phyloP scores from a whole-genome alignment of 2,797 vertebrate species.

The Gephyroberyx darwinii region DNA sequence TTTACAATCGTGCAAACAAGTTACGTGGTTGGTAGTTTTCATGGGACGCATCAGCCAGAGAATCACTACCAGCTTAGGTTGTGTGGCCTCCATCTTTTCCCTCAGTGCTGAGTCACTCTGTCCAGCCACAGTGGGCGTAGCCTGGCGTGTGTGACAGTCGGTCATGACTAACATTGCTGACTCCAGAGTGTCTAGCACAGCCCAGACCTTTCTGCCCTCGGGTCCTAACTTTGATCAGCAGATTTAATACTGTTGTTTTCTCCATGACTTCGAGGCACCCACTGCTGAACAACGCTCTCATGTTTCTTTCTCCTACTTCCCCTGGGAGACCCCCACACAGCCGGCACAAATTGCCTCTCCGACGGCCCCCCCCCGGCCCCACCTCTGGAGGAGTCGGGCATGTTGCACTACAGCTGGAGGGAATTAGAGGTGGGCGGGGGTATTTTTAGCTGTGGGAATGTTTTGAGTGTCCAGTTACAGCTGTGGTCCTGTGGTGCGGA shows the following conservation, averaged over 20 bases:
- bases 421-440: conserved; percentile 68
- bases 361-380: conserved; percentile 37
- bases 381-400: conserved; percentile 59
- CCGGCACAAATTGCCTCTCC: conserved; percentile 31
- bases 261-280: conserved; percentile 53
- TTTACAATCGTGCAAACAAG: not conserved
- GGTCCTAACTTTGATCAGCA: conserved; percentile 64
- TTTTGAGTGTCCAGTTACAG: conserved; percentile 69
- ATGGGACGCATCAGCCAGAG: not conserved
- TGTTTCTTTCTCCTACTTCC: conserved; percentile 47
- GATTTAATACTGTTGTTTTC: conserved; percentile 60
- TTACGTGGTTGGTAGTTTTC: not conserved
- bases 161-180: conserved; percentile 66
- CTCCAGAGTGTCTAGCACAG: conserved; percentile 69
- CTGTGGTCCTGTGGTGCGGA: conserved; percentile 53
- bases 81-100: not conserved
- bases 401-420: conserved; percentile 74
- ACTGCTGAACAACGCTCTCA: conserved; percentile 34
- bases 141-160: conserved; percentile 34
- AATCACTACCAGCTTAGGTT: not conserved
- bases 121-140: conserved; percentile 31
- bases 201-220: conserved; percentile 47
- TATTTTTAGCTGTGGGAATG: conserved; percentile 77
- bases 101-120: conserved; percentile 54
- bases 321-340: conserved; percentile 42